Evolutionary conservation across 2,113 vertebrate species (phyloP), one percentile per base, ranked within the genome.

Genomic region (Sebastes schlegelii): DNA sequence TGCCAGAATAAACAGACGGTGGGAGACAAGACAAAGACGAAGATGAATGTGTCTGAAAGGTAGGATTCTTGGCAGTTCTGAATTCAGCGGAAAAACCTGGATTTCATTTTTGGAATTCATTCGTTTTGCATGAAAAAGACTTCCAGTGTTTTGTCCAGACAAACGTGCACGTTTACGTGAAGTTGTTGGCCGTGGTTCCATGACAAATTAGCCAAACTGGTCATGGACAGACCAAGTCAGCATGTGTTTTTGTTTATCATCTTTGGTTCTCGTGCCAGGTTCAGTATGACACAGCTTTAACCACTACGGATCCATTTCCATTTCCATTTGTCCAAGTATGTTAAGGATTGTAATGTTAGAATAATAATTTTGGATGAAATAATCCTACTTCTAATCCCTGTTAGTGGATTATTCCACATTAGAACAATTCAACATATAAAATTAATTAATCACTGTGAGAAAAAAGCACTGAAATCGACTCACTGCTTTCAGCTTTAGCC

Each of bases 1-100:
- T 92, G 87, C 91, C 91, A 94, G 91, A 94, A 94, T 88, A 91
- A 94, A 95, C 92, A 94, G 90, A 92, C 89, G 90, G 90, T 71
- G 80, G 89, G 90, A 93, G 93, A 93, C 90, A 89, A 90, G 92
- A 94, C 89, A 92, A 89, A 90, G 89, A 93, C 84, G 89, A 94
- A 93, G 92, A 95, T 92, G 90, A 92, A 95, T 94, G 89, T 88
- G 87, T 94, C 89, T 87, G 88, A 92, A 88, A 85, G 86, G 87
- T 85, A 75, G 66, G 55, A 83, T 85, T 91, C 54, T 87, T 92
- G 92, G 92, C 91, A 88, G 66, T 80, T 90, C 62, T 74, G 81
- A 90, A 88, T 91, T 89, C 76, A 68, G 65, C 5, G 17, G 79
- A 64, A 88, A 83, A 92, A 90, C 73, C 89, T 91, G 85, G 90